Evolutionary conservation across 2,888 invertebrate species (phyloP), one percentile per base, ranked within the genome.

Genomic region (Argyra leucocephala): DNA sequence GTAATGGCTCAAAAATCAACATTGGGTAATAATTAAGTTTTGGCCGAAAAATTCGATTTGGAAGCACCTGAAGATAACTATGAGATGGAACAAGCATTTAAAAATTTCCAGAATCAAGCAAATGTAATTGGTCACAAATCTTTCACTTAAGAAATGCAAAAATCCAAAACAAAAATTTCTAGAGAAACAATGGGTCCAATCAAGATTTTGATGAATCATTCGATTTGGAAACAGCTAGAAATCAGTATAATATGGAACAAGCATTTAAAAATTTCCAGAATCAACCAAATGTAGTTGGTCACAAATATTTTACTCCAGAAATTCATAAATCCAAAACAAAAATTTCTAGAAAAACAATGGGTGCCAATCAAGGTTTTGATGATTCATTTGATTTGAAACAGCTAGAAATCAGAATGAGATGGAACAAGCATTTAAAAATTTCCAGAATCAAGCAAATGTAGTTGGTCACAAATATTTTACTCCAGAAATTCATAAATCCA

Each of bases 221-320:
- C 57, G 64, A 69, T 31, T 10, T 61, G 3, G 59, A 65, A 10
- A n/a, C 22, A 18, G 12, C 57, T 4, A 66, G 57, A 37, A 7
- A 15, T 48, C 22, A 66, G 22, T 31, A 62, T 18, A 65, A 66
- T 23, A 58, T 58, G 31, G 65, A 68, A 22, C 12, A 64, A 4
- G 65, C 66, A 4, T 66, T 68, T 62, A 61, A 64, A 10, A 65
- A 66, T 31, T 66, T n/a, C n/a, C n/a, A n/a, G n/a, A n/a, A n/a
- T n/a, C n/a, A n/a, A n/a, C n/a, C n/a, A n/a, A n/a, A n/a, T n/a
- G n/a, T n/a, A n/a, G n/a, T n/a, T n/a, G n/a, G n/a, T n/a, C n/a
- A n/a, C n/a, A n/a, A n/a, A n/a, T n/a, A n/a, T n/a, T n/a, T n/a
- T n/a, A n/a, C n/a, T n/a, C n/a, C n/a, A 0, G 31, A 63, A 58